These are phyloP conservation scores for Aegithalos caudatus DNA, from an alignment of 2,113 vertebrate genomes.

Conservation along the genomic window DNA sequence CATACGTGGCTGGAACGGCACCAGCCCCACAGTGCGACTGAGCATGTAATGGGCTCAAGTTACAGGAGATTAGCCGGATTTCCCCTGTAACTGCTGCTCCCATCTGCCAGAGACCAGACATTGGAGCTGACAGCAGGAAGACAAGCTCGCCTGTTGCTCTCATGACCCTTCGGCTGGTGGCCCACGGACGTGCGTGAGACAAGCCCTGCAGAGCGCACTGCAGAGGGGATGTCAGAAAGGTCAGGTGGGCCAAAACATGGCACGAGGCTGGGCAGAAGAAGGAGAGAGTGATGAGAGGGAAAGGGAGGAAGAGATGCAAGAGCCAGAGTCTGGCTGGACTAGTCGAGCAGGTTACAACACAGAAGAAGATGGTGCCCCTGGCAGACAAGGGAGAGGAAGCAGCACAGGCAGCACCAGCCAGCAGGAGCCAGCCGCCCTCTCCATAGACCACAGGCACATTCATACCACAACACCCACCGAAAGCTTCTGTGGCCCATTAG, in stretches of 20 bases:
- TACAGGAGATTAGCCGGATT: conserved; percentile 66
- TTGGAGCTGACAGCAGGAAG: conserved; percentile 57
- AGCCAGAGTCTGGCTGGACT: background rate
- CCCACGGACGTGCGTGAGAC: background rate
- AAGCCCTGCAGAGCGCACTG: background rate
- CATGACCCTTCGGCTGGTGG: background rate
- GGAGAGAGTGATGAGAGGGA: background rate
- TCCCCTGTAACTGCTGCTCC: conserved; percentile 64
- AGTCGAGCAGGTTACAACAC: background rate
- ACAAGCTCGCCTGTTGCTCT: conserved; percentile 37
- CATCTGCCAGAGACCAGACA: conserved; percentile 58
- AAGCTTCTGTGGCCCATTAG: background rate
- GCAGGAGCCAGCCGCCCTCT: background rate
- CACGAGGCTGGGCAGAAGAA: background rate
- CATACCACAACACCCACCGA: rapidly evolving
- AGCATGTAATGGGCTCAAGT: conserved; percentile 58
- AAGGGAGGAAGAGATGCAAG: background rate
- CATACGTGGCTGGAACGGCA: background rate
- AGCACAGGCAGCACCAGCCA: background rate
- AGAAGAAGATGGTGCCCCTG: background rate
- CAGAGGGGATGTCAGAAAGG: background rate
- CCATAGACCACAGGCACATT: background rate
- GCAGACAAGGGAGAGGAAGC: background rate
- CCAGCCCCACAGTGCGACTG: conserved; percentile 11
- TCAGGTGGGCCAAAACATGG: background rate